Base-by-base conservation (phyloP, 1,140 invertebrate genomes). In the Venustaconcha ellipsiformis region DNA sequence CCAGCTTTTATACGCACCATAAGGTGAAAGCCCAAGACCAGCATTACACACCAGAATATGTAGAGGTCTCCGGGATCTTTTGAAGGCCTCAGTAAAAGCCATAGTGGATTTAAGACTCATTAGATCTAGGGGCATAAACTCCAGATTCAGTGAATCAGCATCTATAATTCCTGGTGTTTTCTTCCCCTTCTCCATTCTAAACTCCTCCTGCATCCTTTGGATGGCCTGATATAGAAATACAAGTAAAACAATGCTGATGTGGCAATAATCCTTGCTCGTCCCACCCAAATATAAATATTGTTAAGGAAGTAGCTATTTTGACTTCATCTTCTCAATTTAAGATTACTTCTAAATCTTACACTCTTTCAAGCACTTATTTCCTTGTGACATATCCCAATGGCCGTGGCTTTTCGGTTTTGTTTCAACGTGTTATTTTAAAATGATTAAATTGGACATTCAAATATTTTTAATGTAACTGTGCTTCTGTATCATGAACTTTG, bases 41-140 rank as follows among this genome's bases (percentile, higher is more conserved):
- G 79, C 79, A 65, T 80, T 80, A 72, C 79, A 80, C 37, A 80
- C 37, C 15, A 80, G 48, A 2, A 75, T 73, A 18, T 80, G 72
- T 18, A 80, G 58, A 18, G 72, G 65, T 30, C 76, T 65, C 12
- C 76, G 73, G 17, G 76, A 72, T 15, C 62, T 62, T 68, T 70
- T 75, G 62, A 71, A 80, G 57, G 68, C 60, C 18, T 70, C 23
- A 8, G 78, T 72, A 70, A 80, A 80, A 6, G 72, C 56, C 57
- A 74, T 78, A 2, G 79, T 78, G 18, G 79, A 74, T 23, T 75
- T 57, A 48, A 80, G 57, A n/a, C 72, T 75, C 1, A 72, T 56
- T 15, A 80, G 65, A 59, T 80, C 79, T 18, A 80, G 67, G 18
- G 58, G n/a, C 79, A 80, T 80, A 57, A 72, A 78, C 18, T 75